Conservation (phyloP, 2,113 vertebrate species). For the Chinchilla lanigera region DNA sequence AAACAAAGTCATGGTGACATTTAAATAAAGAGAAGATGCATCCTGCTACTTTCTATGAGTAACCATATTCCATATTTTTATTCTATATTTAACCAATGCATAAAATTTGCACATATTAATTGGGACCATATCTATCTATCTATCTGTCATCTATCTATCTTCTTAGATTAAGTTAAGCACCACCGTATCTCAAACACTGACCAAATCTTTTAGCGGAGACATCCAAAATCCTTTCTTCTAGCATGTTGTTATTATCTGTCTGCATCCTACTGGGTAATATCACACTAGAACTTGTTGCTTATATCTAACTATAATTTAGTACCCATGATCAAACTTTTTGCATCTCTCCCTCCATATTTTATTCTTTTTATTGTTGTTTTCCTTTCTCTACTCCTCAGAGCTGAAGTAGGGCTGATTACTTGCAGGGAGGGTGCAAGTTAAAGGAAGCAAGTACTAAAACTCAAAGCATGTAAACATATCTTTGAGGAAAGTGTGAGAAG, state of each 20-base stretch:
- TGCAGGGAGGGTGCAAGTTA: background rate
- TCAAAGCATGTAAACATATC: background rate
- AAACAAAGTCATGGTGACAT: background rate
- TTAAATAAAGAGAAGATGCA: background rate
- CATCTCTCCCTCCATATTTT: background rate
- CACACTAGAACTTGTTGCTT: background rate
- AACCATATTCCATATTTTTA: background rate
- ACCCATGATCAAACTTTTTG: accelerated
- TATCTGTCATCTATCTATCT: too few relatives aligned
- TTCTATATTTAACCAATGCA: background rate
- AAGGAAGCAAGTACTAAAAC: background rate
- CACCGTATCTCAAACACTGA: background rate
- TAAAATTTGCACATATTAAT: background rate
- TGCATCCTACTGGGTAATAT: accelerated
- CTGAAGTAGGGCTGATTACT: background rate
- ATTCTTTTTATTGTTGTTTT: background rate
- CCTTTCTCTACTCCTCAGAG: background rate
- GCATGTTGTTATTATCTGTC: background rate
- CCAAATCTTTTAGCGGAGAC: background rate
- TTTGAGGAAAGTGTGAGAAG: background rate
- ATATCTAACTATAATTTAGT: background rate
- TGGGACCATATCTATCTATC: background rate
- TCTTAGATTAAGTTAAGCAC: background rate
- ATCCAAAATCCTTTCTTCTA: background rate
- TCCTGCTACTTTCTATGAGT: background rate